Evolutionary conservation across 2,797 vertebrate species (phyloP), one percentile per base, ranked within the genome.

Genomic region (Sebastes iracundus): DNA sequence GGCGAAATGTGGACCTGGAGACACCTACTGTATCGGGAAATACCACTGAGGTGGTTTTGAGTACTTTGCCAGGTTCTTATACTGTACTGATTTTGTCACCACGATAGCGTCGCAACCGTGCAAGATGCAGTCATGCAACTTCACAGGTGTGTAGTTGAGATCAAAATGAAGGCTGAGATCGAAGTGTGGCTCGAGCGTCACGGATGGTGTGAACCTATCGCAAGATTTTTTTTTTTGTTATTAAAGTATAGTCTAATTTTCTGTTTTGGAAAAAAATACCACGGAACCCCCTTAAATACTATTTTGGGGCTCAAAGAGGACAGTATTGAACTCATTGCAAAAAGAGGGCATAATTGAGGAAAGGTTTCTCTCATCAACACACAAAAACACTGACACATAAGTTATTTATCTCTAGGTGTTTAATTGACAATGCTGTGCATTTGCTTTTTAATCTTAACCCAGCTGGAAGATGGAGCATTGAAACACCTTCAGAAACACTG

Each of bases 401-500:
- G 33, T 38, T 4, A 30, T 60, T 53, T 16, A 62, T 79, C n/a
- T 77, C n/a, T 4, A 23, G 18, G 18, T 70, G 27, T 83, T 69
- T 69, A 8, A 69, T 32, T 63, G 3, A 71, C 22, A 32, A 7
- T 53, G 62, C 7, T 30, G 0, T 56, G 3, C 1, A 22, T 65
- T 63, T 62, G 67, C 11, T 61, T 67, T 33, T 16, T 18, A 7
- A 46, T 65, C 66, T 27, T 16, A 22, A 72, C 64, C 18, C 87
- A 98, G 97, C 90, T 98, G 90, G 97, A 98, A 63, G 97, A 98
- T 3, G 97, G 97, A 91, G 97, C 97, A 33, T 87, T 98, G 91
- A 98, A 96, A 84, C 96, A 98, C 93, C 96, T 98, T 87, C 97
- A 97, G 85, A 97, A 96, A 90, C 95, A 98, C 94, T 98, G 97